Percentiles rank a stretch among this genome's conserved stretches.
phyloP scores from a whole-genome alignment of 2,888 invertebrate genomes.

The Drosophila parthenogenetica region DNA sequence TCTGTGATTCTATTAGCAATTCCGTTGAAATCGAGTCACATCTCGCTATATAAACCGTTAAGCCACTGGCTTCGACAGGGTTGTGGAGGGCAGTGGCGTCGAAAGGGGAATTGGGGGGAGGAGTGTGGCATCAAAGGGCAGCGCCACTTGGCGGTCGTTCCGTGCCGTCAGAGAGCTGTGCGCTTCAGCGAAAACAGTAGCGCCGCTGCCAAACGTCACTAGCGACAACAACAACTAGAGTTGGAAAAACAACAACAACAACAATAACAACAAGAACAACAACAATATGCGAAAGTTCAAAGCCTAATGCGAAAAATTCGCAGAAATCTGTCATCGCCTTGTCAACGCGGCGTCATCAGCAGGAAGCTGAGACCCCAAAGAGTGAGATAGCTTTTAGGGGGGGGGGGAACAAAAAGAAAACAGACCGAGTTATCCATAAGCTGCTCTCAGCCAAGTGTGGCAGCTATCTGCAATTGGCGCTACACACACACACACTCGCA shows the following conservation, averaged over 20 bases:
- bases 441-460: slow-evolving; percentile 59
- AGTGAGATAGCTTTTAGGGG: neutral
- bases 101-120: neutral
- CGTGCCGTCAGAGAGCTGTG: slow-evolving; percentile 63
- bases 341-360: slow-evolving; percentile 79
- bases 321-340: slow-evolving; percentile 84
- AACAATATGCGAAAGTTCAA: slow-evolving; percentile 75
- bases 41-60: slow-evolving; percentile 68
- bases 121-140: slow-evolving; percentile 68
- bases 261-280: slow-evolving; percentile 40
- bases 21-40: slow-evolving; percentile 71
- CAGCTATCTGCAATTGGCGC: slow-evolving; percentile 67
- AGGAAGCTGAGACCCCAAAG: slow-evolving; percentile 58
- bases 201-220: slow-evolving; percentile 66
- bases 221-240: slow-evolving; percentile 40
- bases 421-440: slow-evolving; percentile 21
- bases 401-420: neutral
- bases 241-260: slow-evolving; percentile 27
- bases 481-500: slow-evolving; percentile 45
- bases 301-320: slow-evolving; percentile 82
- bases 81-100: neutral
- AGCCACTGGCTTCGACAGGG: slow-evolving; percentile 15
- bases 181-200: slow-evolving; percentile 82
- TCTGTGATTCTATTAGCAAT: slow-evolving; percentile 76
- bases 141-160: slow-evolving; percentile 78